phyloP scores from a whole-genome alignment of 2,888 invertebrate genomes.

The Catocala fraxini region DNA sequence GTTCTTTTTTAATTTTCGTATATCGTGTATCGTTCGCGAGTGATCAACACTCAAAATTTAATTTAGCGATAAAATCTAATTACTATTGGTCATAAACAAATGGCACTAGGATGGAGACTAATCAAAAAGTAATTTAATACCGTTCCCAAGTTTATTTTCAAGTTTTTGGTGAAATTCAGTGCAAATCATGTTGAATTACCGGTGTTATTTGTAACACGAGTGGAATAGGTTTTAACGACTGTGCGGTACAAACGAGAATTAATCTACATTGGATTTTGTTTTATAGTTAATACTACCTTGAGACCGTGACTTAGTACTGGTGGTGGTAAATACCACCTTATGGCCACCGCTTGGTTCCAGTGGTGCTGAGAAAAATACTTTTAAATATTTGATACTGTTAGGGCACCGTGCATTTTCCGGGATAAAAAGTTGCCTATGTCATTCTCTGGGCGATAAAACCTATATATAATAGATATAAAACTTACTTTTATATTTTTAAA shows the following conservation, averaged over 20 bases:
- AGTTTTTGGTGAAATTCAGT: constrained; percentile 42
- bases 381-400: too few species aligned
- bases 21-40: too few species aligned
- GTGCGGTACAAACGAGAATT: constrained; percentile 29
- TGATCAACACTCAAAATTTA: constrained; percentile 27
- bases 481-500: too few species aligned
- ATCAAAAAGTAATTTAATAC: constrained; percentile 69
- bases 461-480: too few species aligned
- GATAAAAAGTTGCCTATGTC: constrained; percentile 5
- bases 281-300: too few species aligned
- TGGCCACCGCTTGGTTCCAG: too few species aligned
- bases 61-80: constrained; percentile 49
- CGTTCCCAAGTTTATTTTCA: constrained; percentile 52
- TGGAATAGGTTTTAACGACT: constrained; percentile 41
- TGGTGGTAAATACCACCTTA: too few species aligned
- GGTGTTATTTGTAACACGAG: constrained; percentile 28
- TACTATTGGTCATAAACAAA: constrained; percentile 40
- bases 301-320: too few species aligned
- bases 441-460: too few species aligned
- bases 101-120: constrained; percentile 47
- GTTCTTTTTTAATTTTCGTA: too few species aligned
- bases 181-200: constrained; percentile 41
- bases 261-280: not conserved
- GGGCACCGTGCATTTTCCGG: too few species aligned
- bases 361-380: too few species aligned